Evolutionary conservation across 1,140 invertebrate species (phyloP), one percentile per base, ranked within the genome.

Genomic region (Drosophila athabasca): DNA sequence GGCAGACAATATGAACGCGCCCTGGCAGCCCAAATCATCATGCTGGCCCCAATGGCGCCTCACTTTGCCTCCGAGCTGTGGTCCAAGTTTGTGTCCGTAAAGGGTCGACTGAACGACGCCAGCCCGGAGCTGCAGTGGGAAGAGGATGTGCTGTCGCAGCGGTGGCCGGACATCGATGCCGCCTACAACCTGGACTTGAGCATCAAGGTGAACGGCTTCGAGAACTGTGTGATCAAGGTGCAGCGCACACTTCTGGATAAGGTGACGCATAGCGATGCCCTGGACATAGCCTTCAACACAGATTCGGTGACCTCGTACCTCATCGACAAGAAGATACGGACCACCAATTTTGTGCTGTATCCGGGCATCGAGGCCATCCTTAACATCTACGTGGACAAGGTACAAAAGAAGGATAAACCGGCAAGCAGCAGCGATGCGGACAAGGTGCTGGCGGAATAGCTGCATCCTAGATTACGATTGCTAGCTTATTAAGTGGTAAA

Each of bases 61-160:
- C 96, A 97, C 91, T 98, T 98, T 91, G 94, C 96, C 8, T 97
- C 96, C 1, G 97, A 98, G 92, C 92, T 98, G 31, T 99, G 98
- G 98, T 92, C 94, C 31, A 96, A 95, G 35, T 95, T 98, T 82
- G 89, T 93, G 17, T 93, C 93, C 1, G 94, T 94, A 7, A 93
- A 94, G 5, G 92, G 94, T 65, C 93, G 93, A 87, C 77, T 94
- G 15, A 92, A 92, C 90, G 59, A 84, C 53, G 76, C 92, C 52
- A 91, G 92, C 35, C 72, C 91, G 59, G 93, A 94, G 90, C 92
- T 96, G 17, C 76, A 93, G 35, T 96, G 95, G 94, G 87, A 95
- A 26, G 93, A 93, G 69, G 92, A 93, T 91, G 94, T 96, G 15
- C 91, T 96, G 0, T 91, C 95, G 54, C 96, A 97, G 92, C 92